Conservation (phyloP, 2,113 vertebrate species). For the Pitta sordida region DNA sequence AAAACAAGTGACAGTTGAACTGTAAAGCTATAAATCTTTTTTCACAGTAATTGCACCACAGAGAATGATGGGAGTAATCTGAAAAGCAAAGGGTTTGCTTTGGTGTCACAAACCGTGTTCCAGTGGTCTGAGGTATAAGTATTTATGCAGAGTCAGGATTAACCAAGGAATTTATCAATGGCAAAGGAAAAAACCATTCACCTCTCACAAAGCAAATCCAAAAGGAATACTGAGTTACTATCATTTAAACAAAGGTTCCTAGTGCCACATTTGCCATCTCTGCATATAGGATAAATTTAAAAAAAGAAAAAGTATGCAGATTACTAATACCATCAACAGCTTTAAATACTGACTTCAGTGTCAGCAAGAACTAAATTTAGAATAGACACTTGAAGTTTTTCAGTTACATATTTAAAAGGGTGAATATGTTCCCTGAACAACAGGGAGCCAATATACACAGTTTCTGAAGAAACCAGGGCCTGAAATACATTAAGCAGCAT, state of each 20-base stretch:
- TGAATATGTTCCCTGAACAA: background rate
- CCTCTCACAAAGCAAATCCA: background rate
- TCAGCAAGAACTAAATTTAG: background rate
- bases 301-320: background rate
- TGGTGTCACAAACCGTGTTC: background rate
- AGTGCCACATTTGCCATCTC: background rate
- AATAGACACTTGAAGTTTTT: background rate
- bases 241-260: background rate
- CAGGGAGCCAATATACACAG: background rate
- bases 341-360: background rate
- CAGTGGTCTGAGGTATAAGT: background rate
- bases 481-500: background rate
- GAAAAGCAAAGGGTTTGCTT: background rate
- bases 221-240: background rate
- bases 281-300: background rate
- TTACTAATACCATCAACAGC: background rate
- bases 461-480: background rate
- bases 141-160: background rate
- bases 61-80: background rate
- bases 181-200: background rate
- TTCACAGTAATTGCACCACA: background rate
- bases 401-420: background rate
- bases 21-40: background rate
- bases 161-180: background rate
- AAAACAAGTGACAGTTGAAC: background rate